These are phyloP conservation scores for Trachelus stipa DNA, from an alignment of 2,888 invertebrate species.

Conservation along the genomic window DNA sequence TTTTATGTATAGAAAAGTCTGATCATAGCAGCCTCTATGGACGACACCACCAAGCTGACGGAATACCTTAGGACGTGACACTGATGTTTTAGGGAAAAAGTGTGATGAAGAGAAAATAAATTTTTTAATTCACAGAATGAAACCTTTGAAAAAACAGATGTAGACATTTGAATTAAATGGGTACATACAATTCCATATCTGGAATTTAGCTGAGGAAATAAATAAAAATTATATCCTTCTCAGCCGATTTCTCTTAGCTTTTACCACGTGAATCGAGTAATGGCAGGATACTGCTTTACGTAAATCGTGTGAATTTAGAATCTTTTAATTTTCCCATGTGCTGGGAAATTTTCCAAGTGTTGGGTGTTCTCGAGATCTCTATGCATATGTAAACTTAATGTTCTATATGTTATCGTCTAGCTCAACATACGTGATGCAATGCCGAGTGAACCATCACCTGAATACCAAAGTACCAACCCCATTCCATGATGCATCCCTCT, in stretches of 20 bases:
- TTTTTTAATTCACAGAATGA: neutral
- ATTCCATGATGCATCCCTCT: conserved; percentile 27
- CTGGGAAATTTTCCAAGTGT: too few species aligned
- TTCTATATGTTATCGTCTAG: conserved; percentile 45
- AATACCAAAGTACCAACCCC: conserved; percentile 49
- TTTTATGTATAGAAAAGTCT: conserved; percentile 53
- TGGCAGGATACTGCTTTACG: neutral
- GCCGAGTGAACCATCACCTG: conserved; percentile 46
- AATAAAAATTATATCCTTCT: neutral
- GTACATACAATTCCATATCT: neutral
- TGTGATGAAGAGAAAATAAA: too few species aligned
- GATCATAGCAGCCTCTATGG: conserved; percentile 17
- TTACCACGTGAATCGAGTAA: neutral
- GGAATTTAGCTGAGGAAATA: neutral
- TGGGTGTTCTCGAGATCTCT: conserved; percentile 30
- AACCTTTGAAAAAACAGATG: neutral
- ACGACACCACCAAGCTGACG: neutral
- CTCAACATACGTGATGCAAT: conserved; percentile 56
- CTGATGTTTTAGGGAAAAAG: neutral
- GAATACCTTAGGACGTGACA: neutral
- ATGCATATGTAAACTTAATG: conserved; percentile 43
- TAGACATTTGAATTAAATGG: neutral
- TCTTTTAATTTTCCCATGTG: neutral
- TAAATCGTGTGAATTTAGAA: neutral
- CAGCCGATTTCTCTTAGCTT: too few species aligned